A percentile compares a stretch with the other conserved stretches of the same genome.
Conservation (phyloP, 2,113 vertebrate genomes). For the Cromileptes altivelis region DNA sequence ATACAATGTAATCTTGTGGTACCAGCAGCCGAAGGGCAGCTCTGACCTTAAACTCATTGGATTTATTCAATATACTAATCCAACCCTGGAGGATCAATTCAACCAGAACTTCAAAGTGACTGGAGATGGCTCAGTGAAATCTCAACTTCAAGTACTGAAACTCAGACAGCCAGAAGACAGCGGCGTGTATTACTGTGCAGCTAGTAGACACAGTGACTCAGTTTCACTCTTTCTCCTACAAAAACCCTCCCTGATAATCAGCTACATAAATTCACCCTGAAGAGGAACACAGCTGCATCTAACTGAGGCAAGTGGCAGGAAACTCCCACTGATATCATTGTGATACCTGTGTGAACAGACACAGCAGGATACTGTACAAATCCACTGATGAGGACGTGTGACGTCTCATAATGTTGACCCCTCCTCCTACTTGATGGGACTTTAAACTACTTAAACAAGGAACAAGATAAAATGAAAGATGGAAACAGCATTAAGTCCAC, state of each 20-base stretch:
- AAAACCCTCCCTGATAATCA: conserved; percentile 47
- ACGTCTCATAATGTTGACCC: background rate
- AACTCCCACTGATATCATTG: conserved; percentile 4
- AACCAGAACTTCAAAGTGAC: background rate
- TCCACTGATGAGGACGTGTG: background rate
- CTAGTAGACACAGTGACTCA: conserved; percentile 58
- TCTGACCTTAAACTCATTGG: conserved; percentile 50
- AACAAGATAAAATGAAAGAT: background rate
- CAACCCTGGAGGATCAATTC: background rate
- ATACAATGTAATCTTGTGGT: conserved; percentile 38
- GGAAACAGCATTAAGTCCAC: background rate
- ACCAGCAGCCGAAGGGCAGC: conserved; percentile 13
- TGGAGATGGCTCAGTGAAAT: conserved; percentile 42
- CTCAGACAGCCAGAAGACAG: conserved; percentile 48
- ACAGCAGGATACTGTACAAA: background rate
- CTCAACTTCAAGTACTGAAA: conserved; percentile 3
- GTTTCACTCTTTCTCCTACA: background rate
- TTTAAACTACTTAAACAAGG: too few relatives aligned
- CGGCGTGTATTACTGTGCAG: conserved; percentile 74
- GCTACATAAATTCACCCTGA: background rate
- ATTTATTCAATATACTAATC: rapidly evolving
- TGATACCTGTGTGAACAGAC: conserved; percentile 1
- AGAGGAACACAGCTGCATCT: conserved; percentile 20
- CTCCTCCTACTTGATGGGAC: background rate
- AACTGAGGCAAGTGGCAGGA: conserved; percentile 1